Base-by-base conservation (phyloP, 2,888 invertebrate genomes). In the Euplexia lucipara region DNA sequence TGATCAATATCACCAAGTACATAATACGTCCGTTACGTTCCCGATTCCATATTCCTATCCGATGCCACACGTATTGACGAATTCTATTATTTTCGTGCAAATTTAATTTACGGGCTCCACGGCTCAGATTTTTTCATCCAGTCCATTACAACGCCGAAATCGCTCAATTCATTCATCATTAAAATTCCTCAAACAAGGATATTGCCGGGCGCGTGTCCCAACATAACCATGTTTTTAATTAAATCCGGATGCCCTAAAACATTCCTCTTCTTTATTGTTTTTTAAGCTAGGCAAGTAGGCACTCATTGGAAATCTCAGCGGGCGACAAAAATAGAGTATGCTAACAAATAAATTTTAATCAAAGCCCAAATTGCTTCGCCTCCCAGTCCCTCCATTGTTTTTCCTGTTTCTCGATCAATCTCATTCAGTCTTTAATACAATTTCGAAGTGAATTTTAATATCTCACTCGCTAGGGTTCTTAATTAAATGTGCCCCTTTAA, bases 301-400 rank as follows among this genome's bases (percentile, higher is more conserved):
- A 35, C 37, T 62, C 70, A 66, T 71, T 79, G 73, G 65, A 67
- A 81, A 79, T 83, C 81, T 76, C 81, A 83, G 82, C 75, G 83
- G 63, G 73, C 69, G 83, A 84, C 84, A 84, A 82, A 87, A 88
- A 87, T 86, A 87, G 83, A 85, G 83, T 81, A 78, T 79, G 72
- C 70, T 83, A 85, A 89, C 90, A 91, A 92, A 92, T 92, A 91
- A 90, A 92, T 92, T 92, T 91, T 87, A 91, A 92, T 92, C 91
- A 91, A 84, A 79, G 83, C 73, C 86, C 82, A 87, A 92, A 92
- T 92, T 89, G 87, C 89, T 89, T 88, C 70, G 81, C 77, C 86
- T 82, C 86, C 90, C 82, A 81, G 74, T 75, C 70, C 72, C 52
- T 78, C 84, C 75, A 86, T 90, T 91, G 88, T 89, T 89, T 88